Base-by-base conservation (phyloP, 2,888 invertebrate species). In the Trichacis sp. region DNA sequence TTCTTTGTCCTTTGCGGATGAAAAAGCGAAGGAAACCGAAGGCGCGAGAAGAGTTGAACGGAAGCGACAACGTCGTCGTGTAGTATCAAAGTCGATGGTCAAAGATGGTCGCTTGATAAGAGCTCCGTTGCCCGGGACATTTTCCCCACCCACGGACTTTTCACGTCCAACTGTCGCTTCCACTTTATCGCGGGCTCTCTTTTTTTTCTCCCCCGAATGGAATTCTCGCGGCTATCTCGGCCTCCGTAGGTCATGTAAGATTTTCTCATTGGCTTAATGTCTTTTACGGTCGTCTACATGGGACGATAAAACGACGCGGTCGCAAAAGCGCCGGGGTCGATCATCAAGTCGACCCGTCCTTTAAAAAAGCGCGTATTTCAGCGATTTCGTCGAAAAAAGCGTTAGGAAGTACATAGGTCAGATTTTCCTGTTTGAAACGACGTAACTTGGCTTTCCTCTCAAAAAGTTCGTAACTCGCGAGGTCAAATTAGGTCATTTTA, bases 331-430 rank as follows among this genome's bases (percentile, higher is more conserved):
- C 70, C 59, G 50, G 57, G 43, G 57, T 72, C 70, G 71, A 73
- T 75, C 73, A 75, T 75, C 74, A 75, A 73, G 68, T 64, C 24
- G 24, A 24, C 24, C 3, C 24, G 24, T 24, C 24, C 24, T 8
- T 24, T 8, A 8, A 8, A 24, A 24, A 24, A n/a, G n/a, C n/a
- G n/a, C n/a, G n/a, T n/a, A n/a, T n/a, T n/a, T n/a, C n/a, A n/a
- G n/a, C n/a, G n/a, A n/a, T n/a, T n/a, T n/a, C n/a, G n/a, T n/a
- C n/a, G n/a, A n/a, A n/a, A n/a, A n/a, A n/a, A n/a, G n/a, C n/a
- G n/a, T n/a, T n/a, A n/a, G n/a, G n/a, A n/a, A n/a, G n/a, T n/a
- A n/a, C n/a, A n/a, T n/a, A n/a, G n/a, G n/a, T n/a, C n/a, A n/a
- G n/a, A n/a, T n/a, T n/a, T n/a, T n/a, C n/a, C n/a, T n/a, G n/a